Conservation (phyloP, 2,113 vertebrate species). For the Lepus americanus region DNA sequence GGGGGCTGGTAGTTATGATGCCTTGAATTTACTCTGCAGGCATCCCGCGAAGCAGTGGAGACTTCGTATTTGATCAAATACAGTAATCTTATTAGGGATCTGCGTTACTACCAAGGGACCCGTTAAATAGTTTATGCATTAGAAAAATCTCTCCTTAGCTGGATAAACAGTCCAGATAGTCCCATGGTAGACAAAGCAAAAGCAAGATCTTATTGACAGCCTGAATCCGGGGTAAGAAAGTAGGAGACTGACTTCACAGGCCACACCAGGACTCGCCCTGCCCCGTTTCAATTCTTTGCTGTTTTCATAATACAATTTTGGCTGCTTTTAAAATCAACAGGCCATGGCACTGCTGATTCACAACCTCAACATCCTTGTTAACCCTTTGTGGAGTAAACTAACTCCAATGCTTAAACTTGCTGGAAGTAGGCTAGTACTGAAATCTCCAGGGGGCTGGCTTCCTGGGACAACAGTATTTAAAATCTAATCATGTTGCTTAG, state of each 20-base stretch:
- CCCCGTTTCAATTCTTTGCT: constrained; percentile 28
- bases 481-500: neutral
- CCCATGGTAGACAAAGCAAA: neutral
- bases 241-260: constrained; percentile 14
- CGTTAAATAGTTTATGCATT: constrained; percentile 13
- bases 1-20: neutral
- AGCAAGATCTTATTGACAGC: neutral
- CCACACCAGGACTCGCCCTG: constrained; percentile 26
- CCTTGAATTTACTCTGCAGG: constrained; percentile 3
- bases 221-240: constrained; percentile 34
- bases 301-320: constrained; percentile 30
- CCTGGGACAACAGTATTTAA: neutral
- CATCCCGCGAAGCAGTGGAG: neutral
- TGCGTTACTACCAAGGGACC: neutral
- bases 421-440: neutral
- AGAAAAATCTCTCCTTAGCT: constrained; percentile 29
- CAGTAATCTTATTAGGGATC: constrained; percentile 4
- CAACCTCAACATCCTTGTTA: neutral
- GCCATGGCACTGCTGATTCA: neutral
- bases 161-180: neutral
- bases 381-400: constrained; percentile 13
- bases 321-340: constrained; percentile 46
- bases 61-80: constrained; percentile 9
- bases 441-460: neutral
- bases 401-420: neutral